Evolutionary conservation across 2,113 vertebrate species (phyloP).

Genomic region (Halcyon malimbica): DNA sequence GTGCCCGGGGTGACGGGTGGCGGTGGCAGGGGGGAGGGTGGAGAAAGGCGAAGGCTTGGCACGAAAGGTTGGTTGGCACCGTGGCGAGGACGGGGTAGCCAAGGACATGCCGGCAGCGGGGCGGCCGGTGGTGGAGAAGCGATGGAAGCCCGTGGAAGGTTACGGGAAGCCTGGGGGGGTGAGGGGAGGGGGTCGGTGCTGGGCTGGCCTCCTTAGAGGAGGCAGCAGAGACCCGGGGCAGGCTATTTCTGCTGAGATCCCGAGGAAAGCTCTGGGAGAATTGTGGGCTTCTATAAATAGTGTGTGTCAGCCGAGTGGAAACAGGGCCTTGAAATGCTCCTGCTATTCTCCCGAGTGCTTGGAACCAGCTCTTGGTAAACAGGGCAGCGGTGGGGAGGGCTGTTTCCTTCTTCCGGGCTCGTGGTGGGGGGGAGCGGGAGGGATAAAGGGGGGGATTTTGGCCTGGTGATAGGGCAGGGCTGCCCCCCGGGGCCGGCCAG

Average conservation of each 20-base stretch:
- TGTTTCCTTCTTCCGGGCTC: conserved; percentile 61
- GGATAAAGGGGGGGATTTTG: not conserved
- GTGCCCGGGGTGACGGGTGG: not conserved
- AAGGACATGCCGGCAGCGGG: conserved; percentile 17
- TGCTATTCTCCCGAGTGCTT: conserved; percentile 67
- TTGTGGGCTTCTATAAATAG: conserved; percentile 76
- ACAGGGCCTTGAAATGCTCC: conserved; percentile 69
- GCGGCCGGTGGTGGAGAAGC: not conserved
- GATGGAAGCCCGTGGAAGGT: conserved; percentile 50
- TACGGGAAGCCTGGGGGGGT: conserved; percentile 25
- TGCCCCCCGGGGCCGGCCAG: not conserved
- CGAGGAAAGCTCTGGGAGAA: conserved; percentile 75
- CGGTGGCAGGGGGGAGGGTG: not conserved
- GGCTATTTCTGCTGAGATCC: conserved; percentile 75
- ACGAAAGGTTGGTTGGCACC: not conserved
- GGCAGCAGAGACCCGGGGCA: conserved; percentile 60
- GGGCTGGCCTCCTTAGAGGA: conserved; percentile 58
- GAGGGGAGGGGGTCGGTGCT: not conserved
- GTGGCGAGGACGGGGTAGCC: not conserved
- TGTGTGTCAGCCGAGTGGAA: conserved; percentile 73
- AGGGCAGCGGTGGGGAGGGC: conserved; percentile 63
- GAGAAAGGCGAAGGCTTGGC: not conserved
- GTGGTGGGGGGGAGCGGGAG: not conserved
- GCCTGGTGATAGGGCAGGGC: not conserved
- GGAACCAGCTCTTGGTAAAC: conserved; percentile 70